Evolutionary conservation across 2,888 invertebrate genomes (phyloP).

Genomic region (Silvanus unidentatus): DNA sequence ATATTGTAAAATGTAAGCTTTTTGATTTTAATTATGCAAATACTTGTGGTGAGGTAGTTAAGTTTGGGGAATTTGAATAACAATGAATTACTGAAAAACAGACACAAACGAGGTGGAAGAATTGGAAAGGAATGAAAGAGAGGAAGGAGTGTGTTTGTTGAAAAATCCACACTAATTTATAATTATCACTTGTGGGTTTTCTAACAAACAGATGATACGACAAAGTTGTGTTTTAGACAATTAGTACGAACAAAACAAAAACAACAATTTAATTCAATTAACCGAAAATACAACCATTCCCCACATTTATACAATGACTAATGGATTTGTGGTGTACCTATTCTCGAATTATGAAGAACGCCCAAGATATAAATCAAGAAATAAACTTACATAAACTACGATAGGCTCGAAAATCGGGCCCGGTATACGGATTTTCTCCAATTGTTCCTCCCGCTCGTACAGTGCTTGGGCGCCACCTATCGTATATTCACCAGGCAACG

Average conservation of each 20-base stretch:
- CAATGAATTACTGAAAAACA: slow-evolving; percentile 2
- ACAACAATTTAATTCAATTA: slow-evolving; percentile 21
- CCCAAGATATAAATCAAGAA: slow-evolving; percentile 17
- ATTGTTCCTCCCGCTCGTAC: slow-evolving; percentile 67
- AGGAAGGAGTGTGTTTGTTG: too few species aligned
- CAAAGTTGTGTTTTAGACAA: too few species aligned
- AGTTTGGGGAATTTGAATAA: not conserved
- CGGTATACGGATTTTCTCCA: slow-evolving; percentile 73
- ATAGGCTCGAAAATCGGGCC: slow-evolving; percentile 79
- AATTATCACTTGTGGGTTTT: too few species aligned
- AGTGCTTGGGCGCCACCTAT: slow-evolving; percentile 74
- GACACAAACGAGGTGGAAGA: slow-evolving; percentile 13
- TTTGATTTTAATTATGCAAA: too few species aligned
- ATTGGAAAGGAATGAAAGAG: too few species aligned
- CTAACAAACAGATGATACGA: too few species aligned
- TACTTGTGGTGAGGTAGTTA: too few species aligned
- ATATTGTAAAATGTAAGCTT: too few species aligned
- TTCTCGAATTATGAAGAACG: slow-evolving; percentile 16
- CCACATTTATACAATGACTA: slow-evolving; percentile 18
- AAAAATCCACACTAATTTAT: too few species aligned
- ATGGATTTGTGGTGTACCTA: slow-evolving; percentile 18
- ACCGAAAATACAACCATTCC: slow-evolving; percentile 13
- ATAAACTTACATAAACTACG: slow-evolving; percentile 66
- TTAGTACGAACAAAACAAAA: too few species aligned
- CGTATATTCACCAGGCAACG: slow-evolving; percentile 72